Base-by-base conservation (phyloP, 2,888 invertebrate genomes). In the Petrolisthes cinctipes region DNA sequence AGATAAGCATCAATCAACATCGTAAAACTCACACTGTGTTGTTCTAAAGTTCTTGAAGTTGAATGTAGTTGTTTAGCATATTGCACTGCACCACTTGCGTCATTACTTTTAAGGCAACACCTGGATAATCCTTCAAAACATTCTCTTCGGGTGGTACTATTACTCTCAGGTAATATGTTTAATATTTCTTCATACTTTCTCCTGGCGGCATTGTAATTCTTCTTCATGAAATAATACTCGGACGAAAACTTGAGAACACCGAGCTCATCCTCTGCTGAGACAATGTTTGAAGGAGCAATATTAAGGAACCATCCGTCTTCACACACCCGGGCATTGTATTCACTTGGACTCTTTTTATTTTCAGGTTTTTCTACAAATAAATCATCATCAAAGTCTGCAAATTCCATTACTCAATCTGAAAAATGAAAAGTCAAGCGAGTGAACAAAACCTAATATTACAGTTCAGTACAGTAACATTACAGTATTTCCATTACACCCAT, bases 341-440 rank as follows among this genome's bases (percentile, higher is more conserved):
- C 66, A 57, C 79, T 66, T n/a, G 37, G 81, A 53, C 57, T 54
- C 9, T 37, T 61, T 53, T n/a, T 14, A 61, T 76, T 83, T 37
- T 73, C 23, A 14, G 75, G 79, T 20, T 88, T 80, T 56, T 81
- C 87, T 37, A 17, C 75, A 83, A 88, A 88, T 9, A 88, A 66
- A 75, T 88, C 87, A 73, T 88, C 87, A 84, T 88, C 87, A 51
- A 84, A 82, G 5, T 57, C 81, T 23, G 87, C 87, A 84, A 88
- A 88, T 73, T 88, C 87, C 87, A 88, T 88, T n/a, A 80, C 66
- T 66, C 56, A 83, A 75, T 79, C 51, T 66, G 51, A 7, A 51
- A 23, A 82, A 37, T 37, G 37, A 37, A 37, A 37, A 37, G 37
- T 37, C 37, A 37, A 37, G 37, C 37, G 2, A 37, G 37, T 37